Evolutionary conservation across 1,140 invertebrate genomes (phyloP).

Genomic region (Holcopasites calliopsidis): DNA sequence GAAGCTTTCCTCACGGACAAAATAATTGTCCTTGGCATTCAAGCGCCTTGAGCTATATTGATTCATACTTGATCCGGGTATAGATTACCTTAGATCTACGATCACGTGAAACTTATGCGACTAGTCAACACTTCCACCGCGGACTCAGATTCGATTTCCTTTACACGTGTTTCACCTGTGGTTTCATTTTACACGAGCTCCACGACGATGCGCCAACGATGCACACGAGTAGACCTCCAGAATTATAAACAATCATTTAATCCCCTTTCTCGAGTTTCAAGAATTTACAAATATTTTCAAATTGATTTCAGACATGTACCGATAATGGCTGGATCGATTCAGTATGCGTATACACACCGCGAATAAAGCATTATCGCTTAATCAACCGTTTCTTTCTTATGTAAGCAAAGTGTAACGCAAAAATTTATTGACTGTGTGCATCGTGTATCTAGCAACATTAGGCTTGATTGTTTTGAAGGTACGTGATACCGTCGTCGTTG

Average conservation of each 20-base stretch:
- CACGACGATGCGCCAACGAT: too few relatives aligned
- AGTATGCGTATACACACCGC: too few relatives aligned
- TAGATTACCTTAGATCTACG: not conserved
- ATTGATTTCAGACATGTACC: too few relatives aligned
- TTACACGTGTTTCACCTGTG: not conserved
- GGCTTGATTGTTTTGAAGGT: slow-evolving; percentile 22
- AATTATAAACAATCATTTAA: too few relatives aligned
- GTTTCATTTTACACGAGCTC: not conserved
- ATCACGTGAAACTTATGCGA: slow-evolving; percentile 6
- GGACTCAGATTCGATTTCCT: not conserved
- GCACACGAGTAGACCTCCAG: too few relatives aligned
- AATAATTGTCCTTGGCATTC: not conserved
- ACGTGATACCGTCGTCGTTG: too few relatives aligned
- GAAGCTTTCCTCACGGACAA: not conserved
- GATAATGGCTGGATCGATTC: too few relatives aligned
- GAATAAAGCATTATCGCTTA: not conserved
- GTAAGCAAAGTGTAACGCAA: slow-evolving; percentile 36
- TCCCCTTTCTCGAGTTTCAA: too few relatives aligned
- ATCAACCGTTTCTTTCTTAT: slow-evolving; percentile 13
- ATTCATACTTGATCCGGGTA: not conserved
- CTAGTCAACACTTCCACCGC: not conserved
- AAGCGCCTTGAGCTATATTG: not conserved
- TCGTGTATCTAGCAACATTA: not conserved
- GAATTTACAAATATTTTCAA: too few relatives aligned
- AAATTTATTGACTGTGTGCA: not conserved